Evolutionary conservation across 1,140 invertebrate species (phyloP).

Genomic region (Euglossa dilemma): DNA sequence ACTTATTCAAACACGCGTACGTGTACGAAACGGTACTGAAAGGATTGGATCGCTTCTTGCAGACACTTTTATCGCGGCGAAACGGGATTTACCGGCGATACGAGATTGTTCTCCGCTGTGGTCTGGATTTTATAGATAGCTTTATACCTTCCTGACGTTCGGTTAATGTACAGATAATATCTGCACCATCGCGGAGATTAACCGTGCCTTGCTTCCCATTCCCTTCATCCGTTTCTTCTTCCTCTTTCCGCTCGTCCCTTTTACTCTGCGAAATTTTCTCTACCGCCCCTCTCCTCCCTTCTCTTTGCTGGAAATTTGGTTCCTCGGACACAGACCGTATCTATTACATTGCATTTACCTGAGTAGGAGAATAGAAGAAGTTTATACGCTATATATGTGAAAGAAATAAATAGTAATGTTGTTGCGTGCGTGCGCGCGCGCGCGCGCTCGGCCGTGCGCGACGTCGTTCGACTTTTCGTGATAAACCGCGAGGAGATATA

Average conservation of each 20-base stretch:
- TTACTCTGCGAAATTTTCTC: background rate
- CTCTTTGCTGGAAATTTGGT: slow-evolving; percentile 46
- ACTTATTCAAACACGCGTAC: background rate
- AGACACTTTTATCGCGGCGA: background rate
- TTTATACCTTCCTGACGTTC: slow-evolving; percentile 25
- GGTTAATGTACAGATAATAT: slow-evolving; percentile 33
- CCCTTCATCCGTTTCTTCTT: background rate
- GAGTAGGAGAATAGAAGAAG: slow-evolving; percentile 61
- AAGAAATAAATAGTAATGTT: slow-evolving; percentile 43
- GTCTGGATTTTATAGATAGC: slow-evolving; percentile 15
- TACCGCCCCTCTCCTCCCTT: background rate
- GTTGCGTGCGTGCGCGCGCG: slow-evolving; percentile 22
- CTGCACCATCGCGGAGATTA: background rate
- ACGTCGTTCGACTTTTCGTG: slow-evolving; percentile 60
- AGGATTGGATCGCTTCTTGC: slow-evolving; percentile 28
- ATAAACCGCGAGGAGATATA: slow-evolving; percentile 66
- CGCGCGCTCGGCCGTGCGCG: slow-evolving; percentile 9
- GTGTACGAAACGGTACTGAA: slow-evolving; percentile 1
- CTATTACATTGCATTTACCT: slow-evolving; percentile 67
- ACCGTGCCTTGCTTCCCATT: background rate
- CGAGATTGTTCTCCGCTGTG: slow-evolving; percentile 22
- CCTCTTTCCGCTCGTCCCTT: no score
- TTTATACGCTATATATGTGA: slow-evolving; percentile 22
- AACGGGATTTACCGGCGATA: background rate
- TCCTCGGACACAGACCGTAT: slow-evolving; percentile 56